A percentile compares a stretch with the other conserved stretches of the same genome.
phyloP scores from a whole-genome alignment of 1,140 invertebrate species.

The Steinernema feltiae region DNA sequence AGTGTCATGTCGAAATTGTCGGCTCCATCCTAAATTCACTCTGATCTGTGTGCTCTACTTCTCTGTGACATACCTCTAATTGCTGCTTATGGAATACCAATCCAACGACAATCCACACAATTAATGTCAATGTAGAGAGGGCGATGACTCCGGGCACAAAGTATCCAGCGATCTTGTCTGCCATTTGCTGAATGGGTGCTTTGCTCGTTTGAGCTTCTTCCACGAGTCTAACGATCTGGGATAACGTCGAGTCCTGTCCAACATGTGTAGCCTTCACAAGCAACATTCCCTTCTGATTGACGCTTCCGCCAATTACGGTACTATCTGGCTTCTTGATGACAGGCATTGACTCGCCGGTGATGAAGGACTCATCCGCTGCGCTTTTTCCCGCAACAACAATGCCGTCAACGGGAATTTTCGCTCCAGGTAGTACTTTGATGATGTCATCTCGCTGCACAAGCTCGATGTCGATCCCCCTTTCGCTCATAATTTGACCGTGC shows the following conservation, averaged over 20 bases:
- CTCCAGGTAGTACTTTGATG: conserved; percentile 81
- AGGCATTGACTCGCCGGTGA: conserved; percentile 97
- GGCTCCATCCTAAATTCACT: conserved; percentile 41
- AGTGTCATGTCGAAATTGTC: conserved; percentile 64
- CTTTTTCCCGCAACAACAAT: conserved; percentile 80
- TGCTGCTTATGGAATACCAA: conserved; percentile 19
- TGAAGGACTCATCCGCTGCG: conserved; percentile 90
- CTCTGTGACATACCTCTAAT: neutral
- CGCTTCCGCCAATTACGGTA: conserved; percentile 89
- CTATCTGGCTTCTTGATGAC: conserved; percentile 78
- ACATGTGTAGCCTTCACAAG: conserved; percentile 87
- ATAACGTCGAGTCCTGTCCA: conserved; percentile 85
- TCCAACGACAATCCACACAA: conserved; percentile 82
- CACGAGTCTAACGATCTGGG: conserved; percentile 78
- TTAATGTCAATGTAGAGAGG: conserved; percentile 76
- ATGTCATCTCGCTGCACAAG: conserved; percentile 87
- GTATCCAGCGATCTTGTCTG: conserved; percentile 88
- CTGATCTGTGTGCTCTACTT: conserved; percentile 1
- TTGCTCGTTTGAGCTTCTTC: conserved; percentile 85
- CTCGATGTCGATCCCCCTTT: conserved; percentile 80
- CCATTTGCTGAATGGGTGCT: conserved; percentile 91
- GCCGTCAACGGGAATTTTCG: conserved; percentile 89
- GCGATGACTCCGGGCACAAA: conserved; percentile 88
- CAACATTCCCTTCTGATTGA: conserved; percentile 87
- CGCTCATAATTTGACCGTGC: conserved; percentile 70